Conservation (phyloP, 2,113 vertebrate genomes). For the Osmerus eperlanus region DNA sequence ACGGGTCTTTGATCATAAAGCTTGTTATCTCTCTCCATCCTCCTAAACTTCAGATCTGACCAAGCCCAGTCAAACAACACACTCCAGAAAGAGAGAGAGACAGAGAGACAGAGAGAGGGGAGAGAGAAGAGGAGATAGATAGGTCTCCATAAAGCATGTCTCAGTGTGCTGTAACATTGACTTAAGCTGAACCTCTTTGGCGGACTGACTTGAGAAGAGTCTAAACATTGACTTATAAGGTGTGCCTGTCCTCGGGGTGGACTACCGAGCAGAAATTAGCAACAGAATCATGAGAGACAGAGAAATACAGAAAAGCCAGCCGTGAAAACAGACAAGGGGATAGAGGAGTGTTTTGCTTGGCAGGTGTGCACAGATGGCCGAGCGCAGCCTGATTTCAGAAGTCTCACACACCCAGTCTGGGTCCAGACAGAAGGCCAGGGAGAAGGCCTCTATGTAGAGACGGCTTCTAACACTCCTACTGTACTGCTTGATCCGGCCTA, state of each 20-base stretch:
- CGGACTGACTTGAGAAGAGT: slow-evolving; percentile 52
- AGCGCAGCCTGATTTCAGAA: slow-evolving; percentile 32
- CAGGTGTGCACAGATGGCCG: slow-evolving; percentile 36
- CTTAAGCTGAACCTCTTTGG: slow-evolving; percentile 9
- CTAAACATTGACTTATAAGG: slow-evolving; percentile 75
- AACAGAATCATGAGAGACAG: slow-evolving; percentile 10
- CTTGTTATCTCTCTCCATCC: slow-evolving; percentile 37
- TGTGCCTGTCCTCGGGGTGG: slow-evolving; percentile 41
- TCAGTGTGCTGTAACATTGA: not conserved
- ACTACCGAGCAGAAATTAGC: slow-evolving; percentile 28
- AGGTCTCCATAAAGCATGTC: not conserved
- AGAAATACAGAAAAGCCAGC: slow-evolving; percentile 25
- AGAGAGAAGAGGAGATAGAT: not conserved
- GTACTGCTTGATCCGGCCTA: not conserved
- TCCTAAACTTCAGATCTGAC: slow-evolving; percentile 18
- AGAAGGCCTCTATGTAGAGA: no score
- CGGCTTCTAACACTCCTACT: no score
- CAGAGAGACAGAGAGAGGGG: not conserved
- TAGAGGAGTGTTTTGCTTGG: slow-evolving; percentile 50
- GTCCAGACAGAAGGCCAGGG: slow-evolving; percentile 21
- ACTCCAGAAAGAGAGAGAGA: slow-evolving; percentile 20
- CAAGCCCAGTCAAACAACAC: slow-evolving; percentile 7
- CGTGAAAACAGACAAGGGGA: slow-evolving; percentile 25
- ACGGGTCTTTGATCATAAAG: slow-evolving; percentile 47
- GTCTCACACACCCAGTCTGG: slow-evolving; percentile 24